A percentile compares a stretch with the other conserved stretches of the same genome.
phyloP scores from a whole-genome alignment of 2,113 vertebrate species.

The Gadus chalcogrammus region DNA sequence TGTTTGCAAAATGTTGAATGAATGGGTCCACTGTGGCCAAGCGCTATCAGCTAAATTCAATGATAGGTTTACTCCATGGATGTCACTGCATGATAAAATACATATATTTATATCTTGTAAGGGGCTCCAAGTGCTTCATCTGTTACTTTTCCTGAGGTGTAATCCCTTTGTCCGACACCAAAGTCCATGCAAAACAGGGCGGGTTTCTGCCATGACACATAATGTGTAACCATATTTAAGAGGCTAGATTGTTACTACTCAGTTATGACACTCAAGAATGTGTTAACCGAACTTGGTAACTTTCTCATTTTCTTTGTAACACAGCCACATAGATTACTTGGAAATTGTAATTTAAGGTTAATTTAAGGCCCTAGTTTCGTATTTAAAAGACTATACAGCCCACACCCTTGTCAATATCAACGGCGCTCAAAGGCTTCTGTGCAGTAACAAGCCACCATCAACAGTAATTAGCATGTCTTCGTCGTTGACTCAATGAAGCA shows the following conservation, averaged over 20 bases:
- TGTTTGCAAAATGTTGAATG: slow-evolving; percentile 16
- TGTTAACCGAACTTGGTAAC: neutral
- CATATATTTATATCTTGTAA: slow-evolving; percentile 22
- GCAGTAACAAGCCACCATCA: neutral
- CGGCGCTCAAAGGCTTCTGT: neutral
- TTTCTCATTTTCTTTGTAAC: neutral
- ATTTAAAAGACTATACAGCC: no score
- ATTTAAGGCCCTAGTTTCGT: no score
- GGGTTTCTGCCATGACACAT: neutral
- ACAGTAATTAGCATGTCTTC: slow-evolving; percentile 30
- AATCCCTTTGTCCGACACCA: slow-evolving; percentile 14
- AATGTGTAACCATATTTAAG: slow-evolving; percentile 48
- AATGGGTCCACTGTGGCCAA: slow-evolving; percentile 25
- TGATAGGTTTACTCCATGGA: neutral
- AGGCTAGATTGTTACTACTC: neutral
- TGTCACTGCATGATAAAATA: neutral
- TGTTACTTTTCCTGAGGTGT: neutral
- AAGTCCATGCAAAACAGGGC: slow-evolving; percentile 41
- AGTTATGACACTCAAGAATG: neutral
- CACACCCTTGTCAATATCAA: no score
- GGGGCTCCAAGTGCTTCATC: slow-evolving; percentile 1
- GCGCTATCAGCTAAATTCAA: slow-evolving; percentile 8
- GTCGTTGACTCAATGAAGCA: slow-evolving; percentile 24
- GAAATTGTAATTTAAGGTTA: no score
- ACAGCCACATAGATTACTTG: no score